Evolutionary conservation across 2,888 invertebrate genomes (phyloP), one percentile per base, ranked within the genome.

Genomic region (Pilophorus perplexus): DNA sequence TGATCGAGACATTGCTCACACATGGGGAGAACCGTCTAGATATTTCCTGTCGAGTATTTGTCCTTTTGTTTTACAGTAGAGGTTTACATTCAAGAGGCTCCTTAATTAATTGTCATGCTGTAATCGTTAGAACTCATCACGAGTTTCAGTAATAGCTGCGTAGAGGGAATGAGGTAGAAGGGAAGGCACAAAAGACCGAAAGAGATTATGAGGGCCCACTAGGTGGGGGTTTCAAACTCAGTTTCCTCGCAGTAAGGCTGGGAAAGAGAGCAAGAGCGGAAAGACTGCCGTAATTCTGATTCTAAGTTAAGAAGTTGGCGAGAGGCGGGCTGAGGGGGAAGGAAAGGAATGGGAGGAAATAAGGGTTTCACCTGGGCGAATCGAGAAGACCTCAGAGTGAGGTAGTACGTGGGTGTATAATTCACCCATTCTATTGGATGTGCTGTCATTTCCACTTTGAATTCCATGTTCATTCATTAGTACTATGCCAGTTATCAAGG

Each of bases 71-170:
- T 12, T 16, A 16, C 28, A 28, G 52, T 3, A 27, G 2, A 25
- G 25, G 52, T 52, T 52, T 52, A 52, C 52, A 52, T 52, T 52
- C 52, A 52, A 25, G 52, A 25, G 52, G 16, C 28, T 28, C 52
- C 25, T 52, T 52, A 52, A 52, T 52, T 52, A 52, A 52, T 52
- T 52, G 25, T 52, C 52, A 28, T 52, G 14, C 52, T 28, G 28
- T 52, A 52, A 52, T 50, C 50, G 25, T 52, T 18, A 52, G 12
- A n/a, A 28, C 52, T 52, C 52, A 52, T 52, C 52, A 52, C 16
- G 52, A 52, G 27, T 52, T 52, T 28, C 16, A 28, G 52, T 8
- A 33, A 33, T 33, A 6, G 28, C 10, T 16, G 27, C 12, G 16
- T n/a, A 18, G 28, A 27, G 52, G 16, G 27, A 28, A 14, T 28